Percentiles rank a stretch among this genome's conserved stretches.
These are phyloP conservation scores for Phengaris alcon DNA, from an alignment of 2,888 invertebrate genomes.

Conservation along the genomic window DNA sequence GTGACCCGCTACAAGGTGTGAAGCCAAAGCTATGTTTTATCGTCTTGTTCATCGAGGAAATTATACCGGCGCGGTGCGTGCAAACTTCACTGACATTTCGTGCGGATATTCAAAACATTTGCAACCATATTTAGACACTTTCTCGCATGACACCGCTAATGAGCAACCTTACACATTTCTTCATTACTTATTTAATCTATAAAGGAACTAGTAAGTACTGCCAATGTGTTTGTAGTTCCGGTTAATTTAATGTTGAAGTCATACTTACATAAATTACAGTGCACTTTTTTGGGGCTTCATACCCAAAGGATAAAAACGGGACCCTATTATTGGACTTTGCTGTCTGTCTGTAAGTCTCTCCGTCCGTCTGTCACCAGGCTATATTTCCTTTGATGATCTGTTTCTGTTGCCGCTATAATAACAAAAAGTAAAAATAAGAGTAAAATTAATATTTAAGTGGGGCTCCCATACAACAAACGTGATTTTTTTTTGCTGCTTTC, in stretches of 20 bases:
- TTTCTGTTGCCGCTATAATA: too few relatives aligned
- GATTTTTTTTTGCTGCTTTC: too few relatives aligned
- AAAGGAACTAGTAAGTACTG: background rate
- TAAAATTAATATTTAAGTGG: too few relatives aligned
- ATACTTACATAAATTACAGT: too few relatives aligned
- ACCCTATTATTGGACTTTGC: too few relatives aligned
- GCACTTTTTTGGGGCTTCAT: too few relatives aligned
- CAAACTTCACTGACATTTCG: conserved; percentile 23
- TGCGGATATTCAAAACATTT: conserved; percentile 22
- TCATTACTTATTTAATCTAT: background rate
- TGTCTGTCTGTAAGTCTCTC: too few relatives aligned
- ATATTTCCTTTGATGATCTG: too few relatives aligned
- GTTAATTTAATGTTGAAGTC: background rate
- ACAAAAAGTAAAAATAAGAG: too few relatives aligned
- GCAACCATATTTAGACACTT: background rate
- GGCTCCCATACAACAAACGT: too few relatives aligned
- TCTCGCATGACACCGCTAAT: conserved; percentile 8
- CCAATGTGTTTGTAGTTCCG: background rate
- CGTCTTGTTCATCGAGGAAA: conserved; percentile 8
- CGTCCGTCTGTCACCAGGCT: too few relatives aligned
- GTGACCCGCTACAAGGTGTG: conserved; percentile 17
- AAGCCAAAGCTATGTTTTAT: background rate
- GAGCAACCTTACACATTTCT: background rate
- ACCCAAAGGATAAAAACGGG: too few relatives aligned
- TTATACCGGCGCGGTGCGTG: conserved; percentile 18